phyloP scores from a whole-genome alignment of 1,140 invertebrate genomes.

The Drosophila pseudoananassae region DNA sequence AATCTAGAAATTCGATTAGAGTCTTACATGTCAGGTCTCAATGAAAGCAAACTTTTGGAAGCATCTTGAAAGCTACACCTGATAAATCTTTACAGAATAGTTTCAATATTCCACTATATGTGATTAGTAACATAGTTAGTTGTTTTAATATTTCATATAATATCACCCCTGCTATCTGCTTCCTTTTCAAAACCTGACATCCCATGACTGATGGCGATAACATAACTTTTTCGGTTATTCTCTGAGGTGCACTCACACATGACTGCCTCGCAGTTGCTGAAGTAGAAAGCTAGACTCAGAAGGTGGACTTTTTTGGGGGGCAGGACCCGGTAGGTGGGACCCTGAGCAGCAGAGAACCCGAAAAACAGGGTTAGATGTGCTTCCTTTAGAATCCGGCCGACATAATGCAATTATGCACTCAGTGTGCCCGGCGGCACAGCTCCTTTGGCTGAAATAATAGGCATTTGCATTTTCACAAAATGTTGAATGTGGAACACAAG shows the following conservation, averaged over 20 bases:
- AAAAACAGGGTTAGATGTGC: constrained; percentile 13
- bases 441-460: constrained; percentile 58
- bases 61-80: neutral
- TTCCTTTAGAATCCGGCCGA: constrained; percentile 29
- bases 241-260: constrained; percentile 74
- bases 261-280: constrained; percentile 48
- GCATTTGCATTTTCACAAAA: constrained; percentile 69
- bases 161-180: neutral
- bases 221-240: constrained; percentile 63
- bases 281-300: constrained; percentile 20
- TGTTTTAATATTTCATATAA: neutral
- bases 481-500: constrained; percentile 65
- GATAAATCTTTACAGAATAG: neutral
- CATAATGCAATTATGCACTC: constrained; percentile 71
- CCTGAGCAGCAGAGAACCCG: constrained; percentile 2
- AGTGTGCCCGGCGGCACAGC: constrained; percentile 49
- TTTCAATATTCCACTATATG: neutral
- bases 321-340: neutral
- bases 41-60: neutral
- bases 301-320: constrained; percentile 4
- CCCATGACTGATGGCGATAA: constrained; percentile 54
- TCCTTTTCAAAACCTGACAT: neutral
- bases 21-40: neutral
- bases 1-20: constrained; percentile 5
- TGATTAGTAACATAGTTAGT: neutral